Conservation (phyloP, 2,888 invertebrate genomes). For the Clitarchus hookeri region DNA sequence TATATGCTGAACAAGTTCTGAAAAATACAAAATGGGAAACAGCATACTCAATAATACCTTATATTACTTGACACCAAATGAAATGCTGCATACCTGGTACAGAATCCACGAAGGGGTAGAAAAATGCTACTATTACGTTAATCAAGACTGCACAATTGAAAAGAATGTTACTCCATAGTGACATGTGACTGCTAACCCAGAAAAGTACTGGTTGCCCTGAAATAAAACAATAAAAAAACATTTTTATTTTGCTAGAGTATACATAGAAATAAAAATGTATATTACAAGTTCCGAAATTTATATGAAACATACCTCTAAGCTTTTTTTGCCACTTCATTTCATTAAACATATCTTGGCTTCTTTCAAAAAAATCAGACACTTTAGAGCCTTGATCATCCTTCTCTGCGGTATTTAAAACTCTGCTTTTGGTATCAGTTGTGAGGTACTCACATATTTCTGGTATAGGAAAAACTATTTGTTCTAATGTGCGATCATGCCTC, state of each 20-base stretch:
- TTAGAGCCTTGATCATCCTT: constrained; percentile 97
- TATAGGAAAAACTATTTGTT: constrained; percentile 98
- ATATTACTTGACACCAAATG: background rate
- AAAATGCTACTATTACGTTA: constrained; percentile 95
- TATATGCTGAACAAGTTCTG: constrained; percentile 81
- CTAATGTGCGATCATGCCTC: constrained; percentile 92
- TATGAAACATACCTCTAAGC: constrained; percentile 73
- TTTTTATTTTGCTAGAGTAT: background rate
- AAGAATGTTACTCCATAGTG: constrained; percentile 93
- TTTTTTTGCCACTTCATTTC: constrained; percentile 99
- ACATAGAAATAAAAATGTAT: constrained; percentile 16
- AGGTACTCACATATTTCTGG: constrained; percentile 98
- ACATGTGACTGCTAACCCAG: constrained; percentile 97
- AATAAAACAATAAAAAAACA: constrained; percentile 41
- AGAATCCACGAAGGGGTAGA: constrained; percentile 90
- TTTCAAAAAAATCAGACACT: constrained; percentile 89
- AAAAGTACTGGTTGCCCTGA: constrained; percentile 90
- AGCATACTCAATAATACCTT: constrained; percentile 28
- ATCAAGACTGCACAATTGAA: constrained; percentile 97
- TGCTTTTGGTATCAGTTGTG: constrained; percentile 91
- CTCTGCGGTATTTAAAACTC: constrained; percentile 91
- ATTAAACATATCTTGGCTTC: constrained; percentile 94
- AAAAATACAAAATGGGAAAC: constrained; percentile 38
- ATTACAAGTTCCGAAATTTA: background rate
- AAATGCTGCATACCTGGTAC: constrained; percentile 71